Base-by-base conservation (phyloP, 2,797 vertebrate genomes). In the Rhincodon typus region DNA sequence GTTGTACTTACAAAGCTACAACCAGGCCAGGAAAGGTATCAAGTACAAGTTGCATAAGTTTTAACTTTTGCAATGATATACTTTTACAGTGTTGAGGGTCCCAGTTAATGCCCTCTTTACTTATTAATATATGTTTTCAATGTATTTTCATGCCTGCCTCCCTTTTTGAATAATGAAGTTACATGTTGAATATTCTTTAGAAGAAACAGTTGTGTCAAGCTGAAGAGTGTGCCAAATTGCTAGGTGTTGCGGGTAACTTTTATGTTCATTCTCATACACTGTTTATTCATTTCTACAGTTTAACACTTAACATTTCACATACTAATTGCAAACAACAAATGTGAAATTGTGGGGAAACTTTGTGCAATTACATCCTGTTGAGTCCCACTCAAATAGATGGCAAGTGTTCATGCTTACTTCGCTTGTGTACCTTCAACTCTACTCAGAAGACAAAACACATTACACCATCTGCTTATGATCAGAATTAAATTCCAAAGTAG, bases 391-490 rank as follows among this genome's bases (percentile, higher is more conserved):
- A n/a, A 90, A 15, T 4, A 19, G 30, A 90, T 90, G 87, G 25
- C 66, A 67, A 67, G 17, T n/a, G 7, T 62, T 93, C 34, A 93
- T n/a, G 3, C 62, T 34, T 67, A 93, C 67, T 94, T 15, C 27
- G 46, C 42, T 74, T 94, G 15, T 94, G 70, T 74, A 46, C 94
- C 27, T 74, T 74, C 53, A 53, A 94, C 42, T 74, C 10, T 42
- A 53, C 72, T 74, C 94, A 72, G 27, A 94, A 74, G 74, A 53
- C 70, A 94, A 74, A 94, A 94, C 38, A 62, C 13, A 94, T 94
- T 27, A 53, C 15, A 25, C 70, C 94, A 94, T 94, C 94, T 94
- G 69, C 50, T 94, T 94, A 34, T 94, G 94, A 94, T 94, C 42
- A 94, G 42, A 94, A 70, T 42, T 50, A 46, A 34, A 30, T 94